Evolutionary conservation across 2,113 vertebrate species (phyloP), one percentile per base, ranked within the genome.

Genomic region (Cottus gobio): DNA sequence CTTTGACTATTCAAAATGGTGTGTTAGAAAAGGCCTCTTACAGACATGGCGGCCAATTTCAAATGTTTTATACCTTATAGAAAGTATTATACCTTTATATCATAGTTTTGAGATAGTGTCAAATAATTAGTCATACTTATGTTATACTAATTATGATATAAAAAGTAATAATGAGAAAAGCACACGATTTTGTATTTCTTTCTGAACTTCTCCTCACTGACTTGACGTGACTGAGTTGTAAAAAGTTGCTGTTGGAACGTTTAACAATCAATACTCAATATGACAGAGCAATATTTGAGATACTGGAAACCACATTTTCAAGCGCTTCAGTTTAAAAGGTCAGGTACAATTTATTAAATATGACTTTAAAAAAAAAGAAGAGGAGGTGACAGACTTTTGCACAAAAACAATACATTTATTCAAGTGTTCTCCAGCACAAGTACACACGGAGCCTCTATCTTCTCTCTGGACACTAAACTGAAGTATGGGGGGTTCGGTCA

Each of bases 371-470:
- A 84, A 64, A 91, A 86, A 44, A 56, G 11, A 64, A 88, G 87
- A 83, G 67, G 39, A 78, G 50, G 39, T 57, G 56, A 13, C 13
- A 46, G 11, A 42, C 90, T 90, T 48, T 95, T 96, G 95, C 96
- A 97, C 96, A 97, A 97, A 97, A 97, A 96, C 96, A 97, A 96
- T 95, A 97, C 96, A 97, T 98, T 98, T 97, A 97, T 98, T 98
- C 97, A 98, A 98, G 97, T 98, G 97, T 98, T 98, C 96, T 98
- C 97, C 97, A 98, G 97, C 97, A 98, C 97, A 98, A 97, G 95
- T 96, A 98, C 97, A 98, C 96, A 95, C 96, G 95, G 96, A 96
- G 96, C 96, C 95, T 96, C 94, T 95, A 94, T 93, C 95, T 95
- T 95, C 95, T 95, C 95, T 97, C 95, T 95, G 96, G 95, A 96